Evolutionary conservation across 1,140 invertebrate species (phyloP), one percentile per base, ranked within the genome.

Genomic region (Hirudo medicinalis): DNA sequence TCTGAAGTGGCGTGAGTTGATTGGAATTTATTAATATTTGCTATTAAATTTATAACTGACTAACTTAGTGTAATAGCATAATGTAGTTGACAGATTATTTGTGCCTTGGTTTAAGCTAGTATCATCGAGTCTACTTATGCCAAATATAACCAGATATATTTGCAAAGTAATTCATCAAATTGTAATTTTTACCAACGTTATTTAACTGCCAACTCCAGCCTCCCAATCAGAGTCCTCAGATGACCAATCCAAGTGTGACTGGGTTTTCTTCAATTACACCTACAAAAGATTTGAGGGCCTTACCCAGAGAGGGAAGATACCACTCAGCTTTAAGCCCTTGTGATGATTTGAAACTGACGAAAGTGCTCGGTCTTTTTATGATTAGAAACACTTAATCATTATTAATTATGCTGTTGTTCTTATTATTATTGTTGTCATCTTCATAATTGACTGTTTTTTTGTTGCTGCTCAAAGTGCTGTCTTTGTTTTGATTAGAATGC

Each of bases 231-330:
- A 63, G 29, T 63, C 57, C 8, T 63, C 57, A 1, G 57, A 63
- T 20, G 57, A 63, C 29, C 57, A 11, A n/a, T 63, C 57, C 3
- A 63, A 63, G 29, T 63, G 57, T 84, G 94, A 97, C 84, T 97
- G 93, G 94, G 94, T 98, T 69, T 99, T 99, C 83, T 95, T 99
- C 78, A 98, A 99, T 84, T 99, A 99, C 82, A 99, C 96, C 73
- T 99, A 97, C 85, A 97, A 98, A 82, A 86, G 96, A 75, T 99
- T 99, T 82, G 95, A 99, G 83, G 94, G 93, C 60, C 85, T 97
- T 54, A 96, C 93, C 25, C 79, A 81, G 72, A 72, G 78, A 69
- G 79, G 79, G 8, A 63, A 32, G 29, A 22, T 63, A 32, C 57
- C 57, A 22, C 1, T n/a, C 22, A 63, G 29, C 57, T 63, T 63